Conservation (phyloP, 2,797 vertebrate genomes). For the Bradypodion pumilum region DNA sequence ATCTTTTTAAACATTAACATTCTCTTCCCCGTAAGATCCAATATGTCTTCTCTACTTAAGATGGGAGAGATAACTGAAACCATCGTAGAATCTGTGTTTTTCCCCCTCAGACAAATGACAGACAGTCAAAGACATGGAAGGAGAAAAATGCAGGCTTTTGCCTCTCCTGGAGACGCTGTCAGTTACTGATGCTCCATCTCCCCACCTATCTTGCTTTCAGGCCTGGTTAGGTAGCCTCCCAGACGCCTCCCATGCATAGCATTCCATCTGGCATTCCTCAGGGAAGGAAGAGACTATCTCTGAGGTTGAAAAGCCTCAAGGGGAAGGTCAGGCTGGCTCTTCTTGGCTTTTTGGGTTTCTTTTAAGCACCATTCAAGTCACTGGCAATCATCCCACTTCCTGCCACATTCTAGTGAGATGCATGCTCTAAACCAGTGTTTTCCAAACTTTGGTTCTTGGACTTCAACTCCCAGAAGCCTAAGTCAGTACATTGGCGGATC, state of each 20-base stretch:
- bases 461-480: no score
- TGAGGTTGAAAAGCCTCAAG: conserved; percentile 32
- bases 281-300: neutral
- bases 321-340: neutral
- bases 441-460: no score
- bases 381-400: neutral
- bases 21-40: neutral
- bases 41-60: neutral
- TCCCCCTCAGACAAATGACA: conserved; percentile 3
- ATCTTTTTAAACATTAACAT: conserved; percentile 27
- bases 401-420: neutral
- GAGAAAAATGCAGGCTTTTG: neutral
- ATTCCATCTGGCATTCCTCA: conserved; percentile 31
- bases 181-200: conserved; percentile 17
- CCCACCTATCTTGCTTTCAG: conserved; percentile 5
- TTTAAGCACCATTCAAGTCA: conserved; percentile 1
- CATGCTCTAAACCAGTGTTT: no score
- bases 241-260: conserved; percentile 28
- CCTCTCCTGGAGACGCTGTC: conserved; percentile 1
- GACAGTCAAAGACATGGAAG: conserved; percentile 9
- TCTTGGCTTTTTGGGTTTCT: neutral
- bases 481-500: no score
- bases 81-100: conserved; percentile 8
- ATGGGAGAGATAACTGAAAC: conserved; percentile 13
- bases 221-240: conserved; percentile 4